phyloP scores from a whole-genome alignment of 2,113 vertebrate species.

The Tachysurus vachellii region DNA sequence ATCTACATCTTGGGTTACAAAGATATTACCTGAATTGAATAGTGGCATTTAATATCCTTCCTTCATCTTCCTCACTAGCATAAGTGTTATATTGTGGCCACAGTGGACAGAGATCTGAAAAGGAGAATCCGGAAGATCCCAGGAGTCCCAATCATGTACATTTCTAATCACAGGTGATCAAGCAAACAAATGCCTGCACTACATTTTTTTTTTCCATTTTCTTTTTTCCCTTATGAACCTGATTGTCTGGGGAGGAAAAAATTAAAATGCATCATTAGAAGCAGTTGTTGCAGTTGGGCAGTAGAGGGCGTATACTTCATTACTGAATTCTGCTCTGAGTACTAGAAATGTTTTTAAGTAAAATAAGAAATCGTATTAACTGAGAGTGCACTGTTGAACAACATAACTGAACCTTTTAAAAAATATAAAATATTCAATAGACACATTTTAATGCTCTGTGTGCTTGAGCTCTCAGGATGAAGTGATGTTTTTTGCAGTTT shows the following conservation, averaged over 20 bases:
- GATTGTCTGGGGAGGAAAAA: neutral
- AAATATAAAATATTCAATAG: neutral
- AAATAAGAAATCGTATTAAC: neutral
- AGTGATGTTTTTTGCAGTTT: neutral
- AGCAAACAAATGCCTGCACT: neutral
- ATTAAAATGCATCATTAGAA: neutral
- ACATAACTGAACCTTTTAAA: neutral
- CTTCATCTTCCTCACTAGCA: conserved; percentile 73
- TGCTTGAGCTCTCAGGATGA: neutral
- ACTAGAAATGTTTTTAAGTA: neutral
- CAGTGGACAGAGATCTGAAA: conserved; percentile 96
- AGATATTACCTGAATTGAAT: neutral
- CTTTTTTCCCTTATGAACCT: neutral
- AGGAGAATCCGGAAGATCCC: conserved; percentile 94
- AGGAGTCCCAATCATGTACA: conserved; percentile 98
- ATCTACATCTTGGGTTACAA: neutral
- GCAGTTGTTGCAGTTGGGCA: neutral
- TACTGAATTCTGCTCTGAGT: neutral
- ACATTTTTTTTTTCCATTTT: no score
- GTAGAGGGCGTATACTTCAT: conserved; percentile 23
- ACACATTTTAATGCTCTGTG: neutral
- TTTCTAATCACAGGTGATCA: conserved; percentile 93
- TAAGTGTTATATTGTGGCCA: conserved; percentile 98
- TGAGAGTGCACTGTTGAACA: neutral
- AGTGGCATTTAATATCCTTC: neutral